Conservation (phyloP, 2,113 vertebrate genomes). For the Elaphurus davidianus region DNA sequence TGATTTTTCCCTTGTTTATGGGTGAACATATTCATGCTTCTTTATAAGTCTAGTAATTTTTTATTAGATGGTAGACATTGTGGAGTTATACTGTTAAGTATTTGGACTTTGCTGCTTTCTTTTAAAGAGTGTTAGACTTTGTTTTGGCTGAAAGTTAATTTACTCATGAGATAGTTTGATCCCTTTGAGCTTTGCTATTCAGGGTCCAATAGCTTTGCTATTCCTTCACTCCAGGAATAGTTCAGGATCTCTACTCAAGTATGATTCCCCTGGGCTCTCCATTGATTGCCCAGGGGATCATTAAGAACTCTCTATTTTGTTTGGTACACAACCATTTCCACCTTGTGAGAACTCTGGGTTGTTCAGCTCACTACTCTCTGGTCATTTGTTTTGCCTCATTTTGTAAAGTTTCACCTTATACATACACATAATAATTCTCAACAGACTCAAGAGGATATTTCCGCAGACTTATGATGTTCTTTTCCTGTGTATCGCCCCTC, state of each 20-base stretch:
- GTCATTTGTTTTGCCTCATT: background rate
- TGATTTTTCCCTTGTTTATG: slow-evolving; percentile 37
- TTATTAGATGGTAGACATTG: background rate
- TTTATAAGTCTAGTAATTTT: slow-evolving; percentile 28
- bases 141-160: background rate
- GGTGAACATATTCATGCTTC: background rate
- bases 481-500: background rate
- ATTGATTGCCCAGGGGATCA: background rate
- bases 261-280: background rate
- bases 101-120: background rate
- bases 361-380: background rate
- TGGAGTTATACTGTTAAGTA: background rate
- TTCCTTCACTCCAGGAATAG: background rate
- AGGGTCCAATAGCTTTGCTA: background rate
- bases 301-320: background rate
- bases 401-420: background rate
- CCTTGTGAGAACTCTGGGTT: background rate
- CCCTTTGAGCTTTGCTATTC: background rate
- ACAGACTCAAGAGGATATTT: background rate
- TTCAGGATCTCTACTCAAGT: background rate
- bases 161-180: background rate
- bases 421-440: background rate
- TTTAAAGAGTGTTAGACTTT: background rate
- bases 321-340: background rate
- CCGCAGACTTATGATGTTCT: background rate